These are phyloP conservation scores for Euplagia quadripunctaria DNA, from an alignment of 2,888 invertebrate genomes.

Conservation along the genomic window DNA sequence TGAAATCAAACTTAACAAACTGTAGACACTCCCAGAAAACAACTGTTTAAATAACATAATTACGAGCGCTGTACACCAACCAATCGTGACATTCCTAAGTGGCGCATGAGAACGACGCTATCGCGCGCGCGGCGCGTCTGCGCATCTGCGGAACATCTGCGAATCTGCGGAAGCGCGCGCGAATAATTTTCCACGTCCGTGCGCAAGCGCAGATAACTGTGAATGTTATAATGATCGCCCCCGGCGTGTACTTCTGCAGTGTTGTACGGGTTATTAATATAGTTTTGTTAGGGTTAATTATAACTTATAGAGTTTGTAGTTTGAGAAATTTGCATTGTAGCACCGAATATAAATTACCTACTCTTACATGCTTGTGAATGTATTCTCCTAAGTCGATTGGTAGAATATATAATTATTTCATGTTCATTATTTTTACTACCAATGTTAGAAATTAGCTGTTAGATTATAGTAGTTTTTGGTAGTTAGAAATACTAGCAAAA, in stretches of 20 bases:
- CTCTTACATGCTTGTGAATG: background rate
- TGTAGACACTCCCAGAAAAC: constrained; percentile 4
- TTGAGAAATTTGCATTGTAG: background rate
- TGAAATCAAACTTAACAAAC: constrained; percentile 8
- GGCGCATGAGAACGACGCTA: constrained; percentile 46
- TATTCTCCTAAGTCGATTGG: background rate
- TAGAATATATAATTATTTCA: background rate
- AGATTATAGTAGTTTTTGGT: background rate
- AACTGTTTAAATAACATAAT: constrained; percentile 19
- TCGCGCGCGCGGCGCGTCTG: constrained; percentile 26
- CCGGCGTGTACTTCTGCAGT: constrained; percentile 30
- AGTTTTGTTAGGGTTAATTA: constrained; percentile 46
- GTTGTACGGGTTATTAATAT: constrained; percentile 39
- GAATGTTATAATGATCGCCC: constrained; percentile 73
- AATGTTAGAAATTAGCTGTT: background rate
- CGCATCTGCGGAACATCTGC: constrained; percentile 26
- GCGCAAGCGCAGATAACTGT: constrained; percentile 74
- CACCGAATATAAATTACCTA: background rate
- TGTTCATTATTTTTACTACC: background rate
- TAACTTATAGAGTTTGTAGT: constrained; percentile 13
- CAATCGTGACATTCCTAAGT: constrained; percentile 29
- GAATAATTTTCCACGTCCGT: constrained; percentile 86
- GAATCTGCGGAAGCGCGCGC: constrained; percentile 70
- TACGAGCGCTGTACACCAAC: constrained; percentile 2
- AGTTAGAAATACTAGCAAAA: no score